phyloP scores from a whole-genome alignment of 1,140 invertebrate species.

The Drosophila carrolli region DNA sequence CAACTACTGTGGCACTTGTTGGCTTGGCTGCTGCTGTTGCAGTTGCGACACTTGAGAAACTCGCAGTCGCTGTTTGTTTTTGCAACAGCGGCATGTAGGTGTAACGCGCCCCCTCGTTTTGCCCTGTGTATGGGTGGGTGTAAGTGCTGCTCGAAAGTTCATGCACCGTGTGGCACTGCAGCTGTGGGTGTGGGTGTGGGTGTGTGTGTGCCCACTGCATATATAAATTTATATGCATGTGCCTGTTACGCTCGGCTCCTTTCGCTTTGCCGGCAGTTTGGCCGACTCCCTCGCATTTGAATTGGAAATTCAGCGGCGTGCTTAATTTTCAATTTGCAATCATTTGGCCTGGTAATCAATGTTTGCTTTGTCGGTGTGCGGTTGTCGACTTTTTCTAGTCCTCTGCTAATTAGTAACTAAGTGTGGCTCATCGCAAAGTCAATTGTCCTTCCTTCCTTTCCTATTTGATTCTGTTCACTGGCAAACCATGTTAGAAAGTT shows the following conservation, averaged over 20 bases:
- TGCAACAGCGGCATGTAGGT: conserved; percentile 54
- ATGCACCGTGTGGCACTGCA: conserved; percentile 67
- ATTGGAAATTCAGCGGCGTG: conserved; percentile 73
- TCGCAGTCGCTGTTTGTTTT: conserved; percentile 76
- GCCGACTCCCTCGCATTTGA: conserved; percentile 60
- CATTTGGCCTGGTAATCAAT: conserved; percentile 72
- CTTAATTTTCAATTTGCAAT: conserved; percentile 82
- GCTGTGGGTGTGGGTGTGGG: conserved; percentile 10
- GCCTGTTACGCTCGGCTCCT: conserved; percentile 60
- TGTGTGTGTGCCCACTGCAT: conserved; percentile 16
- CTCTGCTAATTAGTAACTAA: conserved; percentile 69
- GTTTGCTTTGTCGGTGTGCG: conserved; percentile 45
- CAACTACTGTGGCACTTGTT: conserved; percentile 71
- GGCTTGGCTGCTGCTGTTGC: conserved; percentile 60
- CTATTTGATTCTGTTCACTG: neutral
- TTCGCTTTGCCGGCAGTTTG: conserved; percentile 42
- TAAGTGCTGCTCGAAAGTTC: conserved; percentile 81
- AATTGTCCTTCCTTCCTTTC: conserved; percentile 41
- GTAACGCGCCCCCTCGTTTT: conserved; percentile 23
- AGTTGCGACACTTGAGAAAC: conserved; percentile 72
- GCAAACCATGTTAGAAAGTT: neutral
- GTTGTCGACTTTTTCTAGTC: conserved; percentile 46
- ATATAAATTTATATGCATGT: conserved; percentile 64
- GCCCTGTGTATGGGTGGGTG: conserved; percentile 38
- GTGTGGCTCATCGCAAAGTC: conserved; percentile 63